These are phyloP conservation scores for Venustoraphidia nigricollis DNA, from an alignment of 2,888 invertebrate genomes.

Conservation along the genomic window DNA sequence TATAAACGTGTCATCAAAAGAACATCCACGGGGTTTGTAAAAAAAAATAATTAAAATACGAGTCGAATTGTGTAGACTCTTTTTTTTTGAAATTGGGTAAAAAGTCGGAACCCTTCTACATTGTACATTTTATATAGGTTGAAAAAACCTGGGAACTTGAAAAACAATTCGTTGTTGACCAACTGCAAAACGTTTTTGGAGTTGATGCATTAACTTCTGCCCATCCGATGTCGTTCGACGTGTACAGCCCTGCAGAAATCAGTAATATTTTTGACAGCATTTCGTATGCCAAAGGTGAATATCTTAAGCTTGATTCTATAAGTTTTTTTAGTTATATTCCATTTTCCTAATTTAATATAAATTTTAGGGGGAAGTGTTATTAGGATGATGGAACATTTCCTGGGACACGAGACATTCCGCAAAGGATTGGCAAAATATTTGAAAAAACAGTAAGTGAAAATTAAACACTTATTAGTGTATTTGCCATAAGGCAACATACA, in stretches of 20 bases:
- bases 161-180: conserved; percentile 53
- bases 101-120: no score
- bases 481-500: no score
- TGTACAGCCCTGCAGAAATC: conserved; percentile 40
- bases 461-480: no score
- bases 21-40: no score
- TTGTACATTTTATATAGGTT: conserved; percentile 28
- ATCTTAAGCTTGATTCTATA: conserved; percentile 20
- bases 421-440: conserved; percentile 40
- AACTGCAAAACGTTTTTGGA: conserved; percentile 45
- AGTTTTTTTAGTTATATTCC: neutral
- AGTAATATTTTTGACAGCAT: conserved; percentile 47
- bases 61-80: no score
- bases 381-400: conserved; percentile 49
- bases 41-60: no score
- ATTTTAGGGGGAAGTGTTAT: conserved; percentile 21
- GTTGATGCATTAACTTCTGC: conserved; percentile 39
- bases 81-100: no score
- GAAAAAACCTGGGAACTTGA: conserved; percentile 44
- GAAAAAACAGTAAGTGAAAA: conserved; percentile 27
- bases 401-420: conserved; percentile 36
- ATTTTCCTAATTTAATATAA: neutral
- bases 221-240: conserved; percentile 39
- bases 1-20: no score
- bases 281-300: conserved; percentile 49